Evolutionary conservation across 2,797 vertebrate genomes (phyloP).

Genomic region (Acestrorhynchus altus): DNA sequence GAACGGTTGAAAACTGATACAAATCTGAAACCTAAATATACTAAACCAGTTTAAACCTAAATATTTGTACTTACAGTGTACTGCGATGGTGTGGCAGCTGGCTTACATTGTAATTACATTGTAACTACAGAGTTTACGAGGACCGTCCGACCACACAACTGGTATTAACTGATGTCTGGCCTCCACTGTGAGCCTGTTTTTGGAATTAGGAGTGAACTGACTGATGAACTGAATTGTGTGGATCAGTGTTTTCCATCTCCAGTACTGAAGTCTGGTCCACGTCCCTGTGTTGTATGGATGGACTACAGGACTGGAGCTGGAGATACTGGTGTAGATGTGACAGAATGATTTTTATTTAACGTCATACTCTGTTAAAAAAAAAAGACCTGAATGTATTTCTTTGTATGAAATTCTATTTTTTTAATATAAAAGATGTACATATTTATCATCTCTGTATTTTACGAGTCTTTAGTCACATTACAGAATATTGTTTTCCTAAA

Average conservation of each 20-base stretch:
- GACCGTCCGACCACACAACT: not conserved
- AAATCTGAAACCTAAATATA: too few species aligned
- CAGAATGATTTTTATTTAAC: slow-evolving; percentile 74
- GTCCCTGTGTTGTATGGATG: not conserved
- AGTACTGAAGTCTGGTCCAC: not conserved
- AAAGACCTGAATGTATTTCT: slow-evolving; percentile 66
- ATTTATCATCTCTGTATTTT: slow-evolving; percentile 62
- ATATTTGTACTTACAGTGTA: too few species aligned
- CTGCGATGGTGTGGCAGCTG: too few species aligned
- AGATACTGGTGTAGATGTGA: slow-evolving; percentile 53
- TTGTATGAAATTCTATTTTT: slow-evolving; percentile 83
- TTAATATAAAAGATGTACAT: slow-evolving; percentile 68
- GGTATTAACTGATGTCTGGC: slow-evolving; percentile 22
- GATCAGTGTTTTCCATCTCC: slow-evolving; percentile 45
- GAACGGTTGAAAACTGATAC: too few species aligned
- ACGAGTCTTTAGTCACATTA: slow-evolving; percentile 37
- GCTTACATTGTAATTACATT: too few species aligned
- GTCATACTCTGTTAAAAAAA: slow-evolving; percentile 56
- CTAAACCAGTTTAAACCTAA: too few species aligned
- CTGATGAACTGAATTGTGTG: slow-evolving; percentile 51
- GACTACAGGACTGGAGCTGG: not conserved
- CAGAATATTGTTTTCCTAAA: not conserved
- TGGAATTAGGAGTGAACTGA: slow-evolving; percentile 9
- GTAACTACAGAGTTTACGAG: not conserved
- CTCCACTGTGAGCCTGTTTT: too few species aligned